Evolutionary conservation across 1,140 invertebrate species (phyloP), one percentile per base, ranked within the genome.

Genomic region (Papilio polytes): DNA sequence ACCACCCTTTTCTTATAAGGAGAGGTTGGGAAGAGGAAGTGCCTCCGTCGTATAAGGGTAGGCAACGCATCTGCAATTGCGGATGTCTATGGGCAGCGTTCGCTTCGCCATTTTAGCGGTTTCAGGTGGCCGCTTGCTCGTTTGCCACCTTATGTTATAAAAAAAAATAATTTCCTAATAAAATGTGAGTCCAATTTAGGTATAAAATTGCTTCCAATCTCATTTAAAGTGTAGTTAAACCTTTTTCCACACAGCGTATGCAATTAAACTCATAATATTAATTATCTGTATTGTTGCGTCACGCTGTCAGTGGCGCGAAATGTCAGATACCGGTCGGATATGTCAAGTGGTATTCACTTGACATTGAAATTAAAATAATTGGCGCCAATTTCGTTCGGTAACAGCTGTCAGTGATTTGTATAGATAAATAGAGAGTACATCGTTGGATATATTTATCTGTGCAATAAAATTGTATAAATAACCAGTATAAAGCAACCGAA

Each of bases 321-420:
- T 22, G 44, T 46, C 44, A 46, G 73, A 51, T 22, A 6, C 44
- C 44, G 73, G 46, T 74, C 20, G 73, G 73, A 74, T 46, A 74
- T 74, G 46, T 74, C 73, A 51, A 74, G 73, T 41, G 73, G 46
- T 74, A 51, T 74, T 74, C 73, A 26, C 73, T 46, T 74, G 73
- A 74, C 73, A 74, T 74, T 74, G 73, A 74, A 74, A 74, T 74
- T 46, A 46, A 74, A 74, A 74, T 74, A 74, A 74, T 74, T 74
- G 46, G 44, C 73, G 73, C 73, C 41, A 74, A 74, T 44, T 66
- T 10, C 31, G 72, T 74, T 74, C 26, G 31, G 31, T 44, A 63
- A 63, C 20, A 63, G 59, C 63, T 66, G 63, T 66, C 63, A 26
- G 63, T 66, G 22, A 66, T 66, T 66, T 31, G 22, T 46, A 74